Conservation (phyloP, 1,140 invertebrate genomes). For the Lineus longissimus region DNA sequence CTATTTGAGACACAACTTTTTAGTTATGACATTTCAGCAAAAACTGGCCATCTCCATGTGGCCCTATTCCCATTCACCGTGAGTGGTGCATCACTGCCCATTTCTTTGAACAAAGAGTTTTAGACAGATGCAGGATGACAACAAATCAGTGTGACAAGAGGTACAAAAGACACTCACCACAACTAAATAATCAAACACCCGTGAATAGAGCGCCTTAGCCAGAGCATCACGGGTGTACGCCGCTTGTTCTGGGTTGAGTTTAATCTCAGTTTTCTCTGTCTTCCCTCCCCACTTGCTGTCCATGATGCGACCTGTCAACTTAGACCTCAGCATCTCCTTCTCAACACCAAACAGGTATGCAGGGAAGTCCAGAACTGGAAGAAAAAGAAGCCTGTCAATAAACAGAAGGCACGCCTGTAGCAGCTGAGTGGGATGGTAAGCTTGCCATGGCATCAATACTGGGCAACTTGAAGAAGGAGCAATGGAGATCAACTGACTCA, state of each 20-base stretch:
- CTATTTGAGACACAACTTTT: no score
- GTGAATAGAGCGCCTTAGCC: slow-evolving; percentile 67
- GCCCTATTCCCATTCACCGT: no score
- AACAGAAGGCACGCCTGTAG: background rate
- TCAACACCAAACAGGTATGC: slow-evolving; percentile 65
- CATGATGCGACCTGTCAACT: slow-evolving; percentile 65
- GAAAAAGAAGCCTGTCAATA: slow-evolving; percentile 11
- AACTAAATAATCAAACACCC: slow-evolving; percentile 70
- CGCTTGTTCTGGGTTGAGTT: slow-evolving; percentile 59
- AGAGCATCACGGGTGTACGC: slow-evolving; percentile 66
- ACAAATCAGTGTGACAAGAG: background rate
- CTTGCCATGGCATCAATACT: background rate
- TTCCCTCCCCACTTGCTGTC: slow-evolving; percentile 73
- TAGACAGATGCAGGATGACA: no score
- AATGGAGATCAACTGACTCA: background rate
- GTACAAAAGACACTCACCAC: slow-evolving; percentile 52
- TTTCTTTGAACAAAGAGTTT: no score
- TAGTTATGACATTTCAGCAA: no score
- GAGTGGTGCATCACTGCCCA: no score
- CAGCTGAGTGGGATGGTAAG: background rate
- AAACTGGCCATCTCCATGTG: no score
- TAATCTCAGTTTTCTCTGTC: slow-evolving; percentile 64
- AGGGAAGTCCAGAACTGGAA: slow-evolving; percentile 65
- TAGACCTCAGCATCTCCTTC: slow-evolving; percentile 59
- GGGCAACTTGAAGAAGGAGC: background rate